Evolutionary conservation across 2,797 vertebrate species (phyloP).

Genomic region (Ctenopoma multispine): DNA sequence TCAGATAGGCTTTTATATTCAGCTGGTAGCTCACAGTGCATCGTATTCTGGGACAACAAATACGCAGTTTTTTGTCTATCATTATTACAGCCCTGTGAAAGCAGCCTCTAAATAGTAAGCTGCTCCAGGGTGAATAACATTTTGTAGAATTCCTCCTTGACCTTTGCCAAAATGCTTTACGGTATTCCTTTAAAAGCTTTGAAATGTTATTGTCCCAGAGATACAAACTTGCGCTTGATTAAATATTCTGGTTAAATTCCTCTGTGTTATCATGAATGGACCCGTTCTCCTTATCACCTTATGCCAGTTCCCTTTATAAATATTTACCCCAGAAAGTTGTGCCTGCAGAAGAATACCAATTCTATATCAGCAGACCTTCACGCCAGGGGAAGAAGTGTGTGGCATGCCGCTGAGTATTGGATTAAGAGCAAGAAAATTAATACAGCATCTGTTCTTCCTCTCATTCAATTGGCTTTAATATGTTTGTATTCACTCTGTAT

Average conservation of each 20-base stretch:
- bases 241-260: constrained; percentile 81
- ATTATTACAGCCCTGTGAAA: constrained; percentile 58
- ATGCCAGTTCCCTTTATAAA: constrained; percentile 82
- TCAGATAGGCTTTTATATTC: constrained; percentile 60
- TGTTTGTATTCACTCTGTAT: constrained; percentile 67
- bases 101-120: constrained; percentile 35
- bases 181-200: constrained; percentile 60
- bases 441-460: constrained; percentile 78
- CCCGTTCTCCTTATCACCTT: constrained; percentile 80
- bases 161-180: constrained; percentile 71
- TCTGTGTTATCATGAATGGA: constrained; percentile 79
- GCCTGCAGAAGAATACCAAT: constrained; percentile 81
- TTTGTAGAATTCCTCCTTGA: constrained; percentile 70
- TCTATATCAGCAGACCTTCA: constrained; percentile 71
- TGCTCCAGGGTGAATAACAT: constrained; percentile 54
- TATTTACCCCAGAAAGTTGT: constrained; percentile 80
- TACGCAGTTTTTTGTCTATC: constrained; percentile 44
- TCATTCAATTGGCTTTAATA: constrained; percentile 67
- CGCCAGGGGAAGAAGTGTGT: constrained; percentile 64
- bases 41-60: constrained; percentile 58
- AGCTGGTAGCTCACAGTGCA: constrained; percentile 44
- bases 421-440: constrained; percentile 80
- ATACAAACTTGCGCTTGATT: constrained; percentile 78
- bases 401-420: constrained; percentile 65
- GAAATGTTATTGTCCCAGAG: constrained; percentile 71